phyloP scores from a whole-genome alignment of 1,140 invertebrate species.

The Tenebrio molitor region DNA sequence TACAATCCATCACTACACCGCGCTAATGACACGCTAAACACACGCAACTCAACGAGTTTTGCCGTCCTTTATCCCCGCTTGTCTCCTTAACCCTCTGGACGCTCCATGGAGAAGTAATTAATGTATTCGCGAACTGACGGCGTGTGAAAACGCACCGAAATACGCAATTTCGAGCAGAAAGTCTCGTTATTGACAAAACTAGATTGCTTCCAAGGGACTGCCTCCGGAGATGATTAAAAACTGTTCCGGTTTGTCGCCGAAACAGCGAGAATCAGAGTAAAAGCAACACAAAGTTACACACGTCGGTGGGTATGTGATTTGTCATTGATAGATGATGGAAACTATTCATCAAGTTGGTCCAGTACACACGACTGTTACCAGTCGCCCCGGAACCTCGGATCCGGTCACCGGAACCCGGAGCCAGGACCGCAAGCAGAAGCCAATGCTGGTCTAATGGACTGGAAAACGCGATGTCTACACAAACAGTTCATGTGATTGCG shows the following conservation, averaged over 20 bases:
- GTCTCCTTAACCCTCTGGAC: slow-evolving; percentile 47
- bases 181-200: slow-evolving; percentile 50
- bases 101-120: slow-evolving; percentile 58
- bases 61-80: slow-evolving; percentile 42
- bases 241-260: slow-evolving; percentile 24
- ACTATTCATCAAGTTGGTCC: slow-evolving; percentile 64
- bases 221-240: slow-evolving; percentile 38
- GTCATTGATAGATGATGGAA: slow-evolving; percentile 66
- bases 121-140: slow-evolving; percentile 61
- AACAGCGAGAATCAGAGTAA: slow-evolving; percentile 10
- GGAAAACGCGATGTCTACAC: slow-evolving; percentile 63
- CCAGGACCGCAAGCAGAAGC: slow-evolving; percentile 41
- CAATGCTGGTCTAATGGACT: slow-evolving; percentile 61
- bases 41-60: slow-evolving; percentile 58
- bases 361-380: slow-evolving; percentile 57
- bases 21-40: slow-evolving; percentile 65
- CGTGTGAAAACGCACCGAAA: slow-evolving; percentile 60
- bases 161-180: slow-evolving; percentile 53
- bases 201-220: neutral
- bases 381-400: slow-evolving; percentile 55
- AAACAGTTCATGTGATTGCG: slow-evolving; percentile 60
- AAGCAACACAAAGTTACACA: slow-evolving; percentile 38
- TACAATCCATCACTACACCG: slow-evolving; percentile 62
- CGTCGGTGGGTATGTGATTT: slow-evolving; percentile 65
- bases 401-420: slow-evolving; percentile 40